Evolutionary conservation across 1,140 invertebrate genomes (phyloP), one percentile per base, ranked within the genome.

Genomic region (Lucilia sericata): DNA sequence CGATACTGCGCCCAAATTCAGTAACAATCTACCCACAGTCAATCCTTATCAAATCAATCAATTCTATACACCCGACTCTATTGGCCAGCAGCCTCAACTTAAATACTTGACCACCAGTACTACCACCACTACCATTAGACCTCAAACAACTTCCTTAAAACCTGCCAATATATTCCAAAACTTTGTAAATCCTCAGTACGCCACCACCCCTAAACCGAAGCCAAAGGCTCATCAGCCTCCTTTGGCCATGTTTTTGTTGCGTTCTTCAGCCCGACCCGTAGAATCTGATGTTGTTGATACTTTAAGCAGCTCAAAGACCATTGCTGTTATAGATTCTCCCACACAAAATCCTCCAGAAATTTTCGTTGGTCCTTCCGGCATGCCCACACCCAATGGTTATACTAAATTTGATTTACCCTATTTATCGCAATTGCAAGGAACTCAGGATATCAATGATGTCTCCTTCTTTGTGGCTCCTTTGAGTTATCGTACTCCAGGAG

Each of bases 401-500:
- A 93, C 94, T 0, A 96, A 96, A 91, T 97, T 96, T 87, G 95
- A 96, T 85, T 91, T 97, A 12, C 96, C 96, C 0, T 97, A 97
- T 87, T 89, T 97, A 21, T 96, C 95, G 0, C 94, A 94, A 30
- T 91, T 96, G 42, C 94, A 95, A 86, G 95, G 94, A 85, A 92
- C 94, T 19, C 93, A 94, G 8, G 95, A 96, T 87, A 82, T 91
- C 1, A 93, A 94, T 80, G 95, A 96, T 90, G 93, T 96, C 1
- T 96, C 96, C 12, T 97, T 96, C 90, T 97, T 97, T 82, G 96
- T 97, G 0, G 96, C 96, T 4, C 96, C 96, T 1, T 88, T 96
- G 12, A 96, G 95, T 86, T 97, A 96, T 86, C 94, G 95, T 86
- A 95, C 96, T 30, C 96, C 96, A 0, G 92, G 93, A 17, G 96